Conservation (phyloP, 2,797 vertebrate genomes). For the Mormyrus proboscirostris region DNA sequence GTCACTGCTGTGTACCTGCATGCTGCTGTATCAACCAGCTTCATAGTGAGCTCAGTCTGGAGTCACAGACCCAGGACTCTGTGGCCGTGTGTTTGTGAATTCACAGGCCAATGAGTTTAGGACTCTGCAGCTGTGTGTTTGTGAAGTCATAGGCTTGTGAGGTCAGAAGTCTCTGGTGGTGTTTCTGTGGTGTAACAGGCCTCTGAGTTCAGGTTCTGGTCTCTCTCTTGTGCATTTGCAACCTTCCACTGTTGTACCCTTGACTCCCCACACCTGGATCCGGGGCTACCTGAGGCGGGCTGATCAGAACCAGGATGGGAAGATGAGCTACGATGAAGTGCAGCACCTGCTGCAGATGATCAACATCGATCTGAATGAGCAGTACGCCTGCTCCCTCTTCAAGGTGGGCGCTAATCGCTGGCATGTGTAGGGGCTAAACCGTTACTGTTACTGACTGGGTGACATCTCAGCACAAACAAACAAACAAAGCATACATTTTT, state of each 20-base stretch:
- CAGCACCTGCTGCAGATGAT: slow-evolving; percentile 85
- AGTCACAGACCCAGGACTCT: not conserved
- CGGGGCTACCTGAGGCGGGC: slow-evolving; percentile 76
- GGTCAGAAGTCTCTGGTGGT: not conserved
- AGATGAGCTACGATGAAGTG: slow-evolving; percentile 88
- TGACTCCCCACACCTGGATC: slow-evolving; percentile 75
- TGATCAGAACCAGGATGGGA: slow-evolving; percentile 80
- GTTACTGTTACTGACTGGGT: not conserved
- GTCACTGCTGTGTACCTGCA: not conserved
- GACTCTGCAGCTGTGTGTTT: not conserved
- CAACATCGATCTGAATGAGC: slow-evolving; percentile 83
- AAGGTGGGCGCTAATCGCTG: slow-evolving; percentile 60
- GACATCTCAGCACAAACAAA: not conserved
- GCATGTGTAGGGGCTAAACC: not conserved
- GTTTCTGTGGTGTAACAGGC: not conserved
- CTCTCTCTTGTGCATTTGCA: not conserved
- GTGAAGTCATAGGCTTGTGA: not conserved
- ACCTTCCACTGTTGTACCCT: slow-evolving; percentile 49
- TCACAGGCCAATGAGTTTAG: not conserved
- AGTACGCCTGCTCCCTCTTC: slow-evolving; percentile 77
- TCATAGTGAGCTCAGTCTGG: not conserved
- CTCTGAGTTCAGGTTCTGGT: not conserved
- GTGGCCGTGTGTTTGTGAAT: not conserved
- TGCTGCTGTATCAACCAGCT: not conserved
- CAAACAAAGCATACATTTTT: not conserved